Percentiles rank a stretch among this genome's conserved stretches.
These are phyloP conservation scores for Drosophila pectinifera DNA, from an alignment of 1,140 invertebrate species.

Conservation along the genomic window DNA sequence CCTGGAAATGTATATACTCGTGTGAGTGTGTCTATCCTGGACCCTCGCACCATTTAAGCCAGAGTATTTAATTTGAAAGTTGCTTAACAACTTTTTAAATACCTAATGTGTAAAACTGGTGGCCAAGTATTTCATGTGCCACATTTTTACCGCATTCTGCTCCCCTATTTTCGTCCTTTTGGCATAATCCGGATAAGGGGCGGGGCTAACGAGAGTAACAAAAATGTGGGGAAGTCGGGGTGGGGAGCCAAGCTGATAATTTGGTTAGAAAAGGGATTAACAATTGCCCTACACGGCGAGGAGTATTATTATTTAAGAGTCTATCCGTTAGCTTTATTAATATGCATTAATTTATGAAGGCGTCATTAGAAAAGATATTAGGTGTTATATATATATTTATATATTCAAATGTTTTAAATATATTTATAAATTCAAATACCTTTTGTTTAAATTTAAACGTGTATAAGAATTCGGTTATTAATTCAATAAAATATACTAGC, in stretches of 20 bases:
- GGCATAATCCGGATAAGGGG: constrained; percentile 8
- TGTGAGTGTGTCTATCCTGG: constrained; percentile 24
- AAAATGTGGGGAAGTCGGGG: neutral
- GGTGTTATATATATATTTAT: no score
- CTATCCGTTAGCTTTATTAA: no score
- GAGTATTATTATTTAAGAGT: no score
- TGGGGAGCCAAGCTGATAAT: neutral
- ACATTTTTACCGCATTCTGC: constrained; percentile 48
- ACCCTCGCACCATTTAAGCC: constrained; percentile 64
- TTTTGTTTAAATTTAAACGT: no score
- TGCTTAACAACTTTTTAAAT: constrained; percentile 76
- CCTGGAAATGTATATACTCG: neutral
- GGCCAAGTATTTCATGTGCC: constrained; percentile 51
- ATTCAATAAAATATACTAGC: no score
- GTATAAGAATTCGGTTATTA: no score
- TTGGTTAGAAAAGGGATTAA: neutral
- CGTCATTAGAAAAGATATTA: no score
- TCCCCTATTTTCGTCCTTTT: neutral
- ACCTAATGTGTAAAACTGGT: constrained; percentile 50
- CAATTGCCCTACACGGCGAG: neutral
- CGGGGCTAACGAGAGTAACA: neutral
- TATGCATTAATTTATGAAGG: no score
- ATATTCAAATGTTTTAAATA: no score
- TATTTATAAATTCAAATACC: no score
- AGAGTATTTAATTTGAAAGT: constrained; percentile 73